phyloP scores from a whole-genome alignment of 2,797 vertebrate species.

The Poeciliopsis turneri region DNA sequence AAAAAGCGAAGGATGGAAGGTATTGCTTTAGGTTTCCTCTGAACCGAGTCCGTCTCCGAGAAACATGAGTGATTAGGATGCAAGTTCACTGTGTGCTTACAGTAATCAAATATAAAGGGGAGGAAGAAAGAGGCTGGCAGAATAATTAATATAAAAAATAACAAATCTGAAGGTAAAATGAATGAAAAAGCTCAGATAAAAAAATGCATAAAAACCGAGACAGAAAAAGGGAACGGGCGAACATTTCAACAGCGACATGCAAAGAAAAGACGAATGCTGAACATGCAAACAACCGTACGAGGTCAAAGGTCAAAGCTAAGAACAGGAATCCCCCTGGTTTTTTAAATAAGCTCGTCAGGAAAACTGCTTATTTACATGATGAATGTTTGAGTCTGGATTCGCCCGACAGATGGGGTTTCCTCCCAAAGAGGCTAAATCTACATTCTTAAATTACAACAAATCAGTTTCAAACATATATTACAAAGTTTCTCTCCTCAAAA shows the following conservation, averaged over 20 bases:
- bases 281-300: slow-evolving; percentile 86
- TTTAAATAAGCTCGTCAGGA: slow-evolving; percentile 79
- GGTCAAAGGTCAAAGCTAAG: slow-evolving; percentile 83
- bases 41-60: slow-evolving; percentile 79
- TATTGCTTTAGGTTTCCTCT: slow-evolving; percentile 92
- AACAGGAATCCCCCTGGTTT: slow-evolving; percentile 74
- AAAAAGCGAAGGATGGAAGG: slow-evolving; percentile 88
- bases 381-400: slow-evolving; percentile 77
- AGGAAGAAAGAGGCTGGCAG: slow-evolving; percentile 45
- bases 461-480: slow-evolving; percentile 83
- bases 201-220: slow-evolving; percentile 71
- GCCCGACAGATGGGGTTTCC: slow-evolving; percentile 59
- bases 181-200: slow-evolving; percentile 59
- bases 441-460: slow-evolving; percentile 90
- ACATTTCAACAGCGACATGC: slow-evolving; percentile 90
- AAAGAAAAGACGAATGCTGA: slow-evolving; percentile 87
- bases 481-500: slow-evolving; percentile 71
- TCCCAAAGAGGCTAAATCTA: slow-evolving; percentile 89
- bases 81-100: slow-evolving; percentile 51
- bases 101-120: slow-evolving; percentile 36
- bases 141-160: slow-evolving; percentile 4
- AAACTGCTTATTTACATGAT: slow-evolving; percentile 89
- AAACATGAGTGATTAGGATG: slow-evolving; percentile 69
- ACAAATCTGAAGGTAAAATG: slow-evolving; percentile 42
- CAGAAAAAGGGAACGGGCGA: slow-evolving; percentile 60